Evolutionary conservation across 2,888 invertebrate genomes (phyloP), one percentile per base, ranked within the genome.

Genomic region (Aromia moschata): DNA sequence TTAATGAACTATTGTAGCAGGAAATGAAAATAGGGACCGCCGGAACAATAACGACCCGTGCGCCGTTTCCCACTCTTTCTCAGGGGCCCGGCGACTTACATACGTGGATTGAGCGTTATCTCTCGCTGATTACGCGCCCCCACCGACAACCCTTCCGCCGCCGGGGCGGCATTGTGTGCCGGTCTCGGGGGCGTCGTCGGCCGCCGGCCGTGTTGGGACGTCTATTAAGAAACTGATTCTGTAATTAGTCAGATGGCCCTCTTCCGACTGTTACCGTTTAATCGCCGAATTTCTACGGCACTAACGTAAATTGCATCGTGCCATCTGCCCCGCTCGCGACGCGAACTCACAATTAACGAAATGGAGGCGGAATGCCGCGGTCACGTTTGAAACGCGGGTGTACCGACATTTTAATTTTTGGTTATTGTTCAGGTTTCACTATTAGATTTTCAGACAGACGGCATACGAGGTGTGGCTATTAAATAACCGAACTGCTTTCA

Each of bases 1-100:
- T 87, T 87, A 87, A 87, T 87, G 87, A 87, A 87, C 87, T 86
- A 81, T 81, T 78, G 81, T 79, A 79, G 78, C 78, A 79, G 81
- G 81, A 81, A 81, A 81, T 81, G 81, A 81, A 81, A 80, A 80
- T 79, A 77, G 80, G 80, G 79, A 75, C 73, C 74, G 75, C 70
- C 71, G 72, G 72, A 72, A 73, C 76, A 72, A 75, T 75, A 75
- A 75, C 74, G 73, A 74, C 72, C 72, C 63, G 61, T n/a, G n/a
- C n/a, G n/a, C n/a, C 59, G 64, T 62, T 63, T 57, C 43, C 69
- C 60, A 63, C 63, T 69, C 64, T 67, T 64, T 41, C 62, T 56
- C n/a, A n/a, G n/a, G n/a, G n/a, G n/a, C 67, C 54, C 67, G 58
- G 65, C 62, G 62, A 56, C 53, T 62, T 65, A 67, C 65, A 70